Percentiles rank a stretch among this genome's conserved stretches.
Evolutionary conservation across 1,140 invertebrate species (phyloP).

Genomic region (Whitmania pigra): DNA sequence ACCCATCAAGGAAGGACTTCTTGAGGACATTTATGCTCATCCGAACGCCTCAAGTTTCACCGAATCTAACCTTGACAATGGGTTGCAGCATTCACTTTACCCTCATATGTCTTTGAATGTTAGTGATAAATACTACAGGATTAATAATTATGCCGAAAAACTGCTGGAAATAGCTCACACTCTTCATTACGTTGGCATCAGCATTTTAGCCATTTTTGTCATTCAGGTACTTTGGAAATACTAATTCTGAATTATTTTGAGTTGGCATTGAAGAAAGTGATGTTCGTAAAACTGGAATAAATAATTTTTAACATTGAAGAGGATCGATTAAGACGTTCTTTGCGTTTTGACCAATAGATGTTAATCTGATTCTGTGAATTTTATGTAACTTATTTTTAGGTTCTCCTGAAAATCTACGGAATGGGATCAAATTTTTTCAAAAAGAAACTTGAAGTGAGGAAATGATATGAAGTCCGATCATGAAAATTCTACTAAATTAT

Average conservation of each 20-base stretch:
- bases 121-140: constrained; percentile 7
- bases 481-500: background rate
- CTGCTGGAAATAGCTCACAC: constrained; percentile 24
- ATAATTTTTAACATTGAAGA: background rate
- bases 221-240: constrained; percentile 19
- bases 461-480: background rate
- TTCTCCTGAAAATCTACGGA: constrained; percentile 20
- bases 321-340: background rate
- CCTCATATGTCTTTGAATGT: background rate
- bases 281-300: too few species aligned
- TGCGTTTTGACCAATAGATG: too few species aligned
- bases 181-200: constrained; percentile 22
- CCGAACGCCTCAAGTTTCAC: background rate
- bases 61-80: background rate
- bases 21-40: too few species aligned
- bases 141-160: constrained; percentile 8
- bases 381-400: constrained; percentile 17
- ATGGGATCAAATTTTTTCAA: constrained; percentile 20
- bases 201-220: constrained; percentile 22
- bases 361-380: background rate
- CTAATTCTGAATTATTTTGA: background rate
- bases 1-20: too few species aligned
- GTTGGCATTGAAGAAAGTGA: background rate
- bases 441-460: constrained; percentile 22
- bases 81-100: background rate